Evolutionary conservation across 2,797 vertebrate genomes (phyloP), one percentile per base, ranked within the genome.

Genomic region (Pempheris klunzingeri): DNA sequence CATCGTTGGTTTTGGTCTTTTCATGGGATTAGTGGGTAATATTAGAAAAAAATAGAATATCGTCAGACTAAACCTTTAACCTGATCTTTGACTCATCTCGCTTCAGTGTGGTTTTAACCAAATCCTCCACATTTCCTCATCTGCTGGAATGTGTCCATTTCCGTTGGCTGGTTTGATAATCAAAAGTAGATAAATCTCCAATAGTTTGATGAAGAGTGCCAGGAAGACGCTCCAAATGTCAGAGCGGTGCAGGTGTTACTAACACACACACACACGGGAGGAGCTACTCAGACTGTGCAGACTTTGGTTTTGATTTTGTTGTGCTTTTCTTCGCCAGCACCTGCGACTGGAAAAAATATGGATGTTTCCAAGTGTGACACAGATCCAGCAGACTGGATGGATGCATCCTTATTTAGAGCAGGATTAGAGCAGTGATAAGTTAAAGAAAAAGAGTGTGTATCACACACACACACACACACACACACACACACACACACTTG

Each of bases 271-370:
- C 55, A 58, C n/a, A 61, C 24, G 5, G 12, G 3, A 17, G n/a
- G 15, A 41, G 20, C 43, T 24, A 24, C 39, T 18, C n/a, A 4
- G n/a, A 15, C 18, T 34, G 22, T 4, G 62, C 11, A 41, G 12
- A 64, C 30, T 46, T 54, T 63, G 38, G 39, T 61, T 67, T 71
- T 36, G 34, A 52, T 70, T n/a, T n/a, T n/a, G n/a, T n/a, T n/a
- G n/a, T n/a, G n/a, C n/a, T n/a, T 74, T 52, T 15, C 26, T 28
- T 52, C 7, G 4, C 32, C 41, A 50, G 20, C 54, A 70, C 12
- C 46, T 67, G 47, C 28, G 26, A 24, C 38, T 1, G 2, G 8
- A 46, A 41, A 28, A 44, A 50, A 55, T 55, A 13, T 34, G n/a
- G 38, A 53, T 28, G 17, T n/a, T 44, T 63, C 28, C 1, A 0